Base-by-base conservation (phyloP, 2,113 vertebrate species). In the Gnathonemus echidnorhynchus region DNA sequence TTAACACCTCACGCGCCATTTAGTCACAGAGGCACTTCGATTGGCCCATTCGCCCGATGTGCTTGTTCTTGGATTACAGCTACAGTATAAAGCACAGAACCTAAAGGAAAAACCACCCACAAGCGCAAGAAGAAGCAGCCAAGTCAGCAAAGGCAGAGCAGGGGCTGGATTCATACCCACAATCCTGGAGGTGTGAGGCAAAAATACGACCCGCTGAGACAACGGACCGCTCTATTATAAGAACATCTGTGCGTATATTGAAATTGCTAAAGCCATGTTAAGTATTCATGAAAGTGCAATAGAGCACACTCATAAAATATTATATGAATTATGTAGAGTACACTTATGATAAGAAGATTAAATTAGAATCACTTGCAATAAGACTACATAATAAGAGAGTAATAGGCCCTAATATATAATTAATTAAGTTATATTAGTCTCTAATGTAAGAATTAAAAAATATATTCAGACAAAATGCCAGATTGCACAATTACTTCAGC, bases 401-500 rank as follows among this genome's bases (percentile, higher is more conserved):
- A 85, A 48, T 48, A 48, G 83, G 46, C 21, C 83, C 83, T 85
- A 85, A 85, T 48, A 85, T 46, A 83, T 45, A 83, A 39, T 83
- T 83, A 85, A 48, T 85, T 48, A 46, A 45, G 35, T 27, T 85
- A 24, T 85, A 45, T 85, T 48, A 85, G 83, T 21, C 83, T 85
- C 3, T 42, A 92, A 93, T 92, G 91, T 88, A 90, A 89, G 92
- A 89, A 88, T 86, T 11, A 91, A 91, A 92, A 91, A 93, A 92
- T 91, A 90, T 83, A 89, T 91, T 89, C 91, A 94, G 93, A 92
- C 94, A 94, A 95, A 95, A 94, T 95, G 95, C 94, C 94, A 95
- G 94, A 96, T 95, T 95, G 94, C 62, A 95, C 95, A 95, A 95
- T 95, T 95, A 95, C 94, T 94, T 94, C 93, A 94, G 94, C 93